Base-by-base conservation (phyloP, 1,140 invertebrate species). In the Adelges cooleyi region DNA sequence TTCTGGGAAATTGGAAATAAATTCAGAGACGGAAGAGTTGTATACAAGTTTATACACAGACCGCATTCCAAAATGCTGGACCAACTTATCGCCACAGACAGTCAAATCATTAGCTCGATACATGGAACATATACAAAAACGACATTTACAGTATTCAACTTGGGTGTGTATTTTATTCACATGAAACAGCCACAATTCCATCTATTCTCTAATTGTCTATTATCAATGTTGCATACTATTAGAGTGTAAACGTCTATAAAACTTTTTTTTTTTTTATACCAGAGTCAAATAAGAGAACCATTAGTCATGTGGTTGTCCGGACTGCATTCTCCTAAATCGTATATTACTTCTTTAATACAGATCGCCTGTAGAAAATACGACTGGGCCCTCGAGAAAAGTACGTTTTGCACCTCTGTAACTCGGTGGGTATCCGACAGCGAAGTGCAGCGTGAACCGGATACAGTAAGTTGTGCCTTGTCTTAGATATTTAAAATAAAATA, bases 221-320 rank as follows among this genome's bases (percentile, higher is more conserved):
- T 18, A 48, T 18, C 18, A 20, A 33, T 33, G 5, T 33, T 33
- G 29, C 5, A 33, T 33, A 33, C 29, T 6, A 6, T 33, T 6
- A 33, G 11, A 33, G 11, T 33, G 5, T 33, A 33, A 33, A 33
- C 11, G 11, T 33, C 29, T 6, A 33, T 33, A 11, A 33, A 33
- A n/a, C n/a, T n/a, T n/a, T n/a, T n/a, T n/a, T n/a, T 11, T 11
- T 0, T 18, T 48, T 20, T 44, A 5, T 18, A 27, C 2, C 0
- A 62, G 56, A 62, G 56, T 25, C 56, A 76, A 1, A 77, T 79
- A 44, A 81, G 82, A 48, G 90, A 94, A 72, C 90, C 90, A 1
- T 72, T 87, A 52, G 89, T 92, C 15, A 86, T 94, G 71, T 95
- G 91, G 91, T 73, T 95, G 67, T 89, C 91, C 1, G 92, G 92